phyloP scores from a whole-genome alignment of 1,140 invertebrate species.

The Zeugodacus cucurbitae region DNA sequence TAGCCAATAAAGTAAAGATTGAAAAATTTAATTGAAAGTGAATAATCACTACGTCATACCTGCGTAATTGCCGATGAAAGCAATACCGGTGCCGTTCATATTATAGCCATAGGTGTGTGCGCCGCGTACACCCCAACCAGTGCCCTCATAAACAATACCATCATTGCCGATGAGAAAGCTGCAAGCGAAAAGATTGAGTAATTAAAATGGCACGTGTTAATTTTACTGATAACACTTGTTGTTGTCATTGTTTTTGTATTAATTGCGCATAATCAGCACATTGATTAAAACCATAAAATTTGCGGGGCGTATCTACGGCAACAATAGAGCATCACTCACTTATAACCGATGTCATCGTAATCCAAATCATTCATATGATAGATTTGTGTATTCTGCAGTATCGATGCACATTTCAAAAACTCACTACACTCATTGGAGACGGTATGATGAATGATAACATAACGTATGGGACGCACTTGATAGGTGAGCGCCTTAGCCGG shows the following conservation, averaged over 20 bases:
- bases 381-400: slow-evolving; percentile 56
- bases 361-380: slow-evolving; percentile 56
- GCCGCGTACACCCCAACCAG: slow-evolving; percentile 78
- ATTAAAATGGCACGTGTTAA: background rate
- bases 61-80: slow-evolving; percentile 77
- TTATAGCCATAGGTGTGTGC: slow-evolving; percentile 79
- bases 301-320: background rate
- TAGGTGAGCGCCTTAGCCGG: slow-evolving; percentile 68
- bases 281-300: background rate
- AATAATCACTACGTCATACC: slow-evolving; percentile 56
- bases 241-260: background rate
- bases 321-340: slow-evolving; percentile 47
- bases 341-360: slow-evolving; percentile 60
- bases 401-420: slow-evolving; percentile 65
- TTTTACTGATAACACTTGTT: background rate
- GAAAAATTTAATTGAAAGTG: background rate
- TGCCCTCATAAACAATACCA: slow-evolving; percentile 80
- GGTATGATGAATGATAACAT: slow-evolving; percentile 79
- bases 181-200: background rate
- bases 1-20: background rate
- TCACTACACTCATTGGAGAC: slow-evolving; percentile 70
- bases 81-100: slow-evolving; percentile 73
- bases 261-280: background rate
- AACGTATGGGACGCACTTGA: slow-evolving; percentile 68
- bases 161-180: slow-evolving; percentile 83